Percentiles rank a stretch among this genome's conserved stretches.
These are phyloP conservation scores for Andricus curvator DNA, from an alignment of 2,888 invertebrate genomes.

Conservation along the genomic window DNA sequence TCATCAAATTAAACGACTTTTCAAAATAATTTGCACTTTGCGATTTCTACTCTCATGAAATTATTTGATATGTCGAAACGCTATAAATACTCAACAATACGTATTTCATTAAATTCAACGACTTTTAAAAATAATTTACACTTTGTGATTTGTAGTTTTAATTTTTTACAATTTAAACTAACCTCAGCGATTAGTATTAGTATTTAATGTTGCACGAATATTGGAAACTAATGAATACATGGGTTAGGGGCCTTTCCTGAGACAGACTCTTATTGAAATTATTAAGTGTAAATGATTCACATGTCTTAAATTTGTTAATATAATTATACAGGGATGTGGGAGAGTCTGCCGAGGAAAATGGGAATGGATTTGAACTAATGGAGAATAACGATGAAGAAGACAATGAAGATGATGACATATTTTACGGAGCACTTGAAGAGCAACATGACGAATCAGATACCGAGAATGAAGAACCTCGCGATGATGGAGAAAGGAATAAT, in stretches of 20 bases:
- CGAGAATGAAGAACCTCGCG: slow-evolving; percentile 11
- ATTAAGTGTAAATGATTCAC: not conserved
- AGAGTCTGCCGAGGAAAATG: not conserved
- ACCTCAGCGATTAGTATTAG: too few species aligned
- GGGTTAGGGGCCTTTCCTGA: not conserved
- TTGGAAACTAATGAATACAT: too few species aligned
- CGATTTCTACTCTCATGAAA: too few species aligned
- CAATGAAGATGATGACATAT: not conserved
- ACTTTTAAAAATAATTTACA: too few species aligned
- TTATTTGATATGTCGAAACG: too few species aligned
- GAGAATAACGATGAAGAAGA: not conserved
- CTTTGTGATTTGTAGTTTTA: too few species aligned
- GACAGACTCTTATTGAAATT: not conserved
- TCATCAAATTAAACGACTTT: too few species aligned
- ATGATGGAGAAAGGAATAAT: not conserved
- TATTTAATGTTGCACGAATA: too few species aligned
- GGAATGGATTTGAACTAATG: not conserved
- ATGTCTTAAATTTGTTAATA: not conserved
- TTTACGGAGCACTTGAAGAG: slow-evolving; percentile 4
- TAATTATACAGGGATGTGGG: slow-evolving; percentile 10
- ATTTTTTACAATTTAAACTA: too few species aligned
- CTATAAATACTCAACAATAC: too few species aligned
- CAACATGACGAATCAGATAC: not conserved
- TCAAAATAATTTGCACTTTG: too few species aligned
- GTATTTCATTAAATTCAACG: too few species aligned